Evolutionary conservation across 2,113 vertebrate genomes (phyloP), one percentile per base, ranked within the genome.

Genomic region (Anthoscopus minutus): DNA sequence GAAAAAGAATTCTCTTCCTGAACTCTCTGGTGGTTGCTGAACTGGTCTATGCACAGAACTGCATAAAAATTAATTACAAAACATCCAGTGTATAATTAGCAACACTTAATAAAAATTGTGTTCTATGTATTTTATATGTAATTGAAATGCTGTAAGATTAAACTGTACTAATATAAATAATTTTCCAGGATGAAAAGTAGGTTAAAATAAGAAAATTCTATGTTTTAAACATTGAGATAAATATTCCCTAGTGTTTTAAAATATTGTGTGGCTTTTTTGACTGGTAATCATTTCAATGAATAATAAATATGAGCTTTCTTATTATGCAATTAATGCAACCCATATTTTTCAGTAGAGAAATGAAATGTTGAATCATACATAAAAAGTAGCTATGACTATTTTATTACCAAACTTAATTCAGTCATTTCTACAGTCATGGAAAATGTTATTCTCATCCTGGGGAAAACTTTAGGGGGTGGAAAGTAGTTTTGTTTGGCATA

Each of bases 361-460:
- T 94, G 82, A 97, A 95, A 97, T 91, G 82, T 97, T 97, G 96
- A 97, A 96, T 97, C 94, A 96, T 94, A 97, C 95, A 96, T 97
- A 91, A 95, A 97, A 97, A 95, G 72, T 96, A 96, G 87, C 88
- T 97, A 74, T 92, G 94, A 94, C 91, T 97, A 95, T 97, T 98
- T 97, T 93, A 97, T 98, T 98, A 97, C 84, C 93, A 96, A 97
- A 97, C 89, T 88, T 94, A 98, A 95, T 97, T 97, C 91, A 97
- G 72, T 95, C 93, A 58, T 97, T 98, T 98, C 91, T 93, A 96
- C 87, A 93, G 90, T 96, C 97, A 95, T 67, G 95, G 96, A 98
- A 98, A 98, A 98, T 93, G 76, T 96, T 96, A 96, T 95, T 98
- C 94, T 97, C 78, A 96, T 97, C 96, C 97, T 96, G 95, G 91